Evolutionary conservation across 1,140 invertebrate species (phyloP), one percentile per base, ranked within the genome.

Genomic region (Achroia grisella): DNA sequence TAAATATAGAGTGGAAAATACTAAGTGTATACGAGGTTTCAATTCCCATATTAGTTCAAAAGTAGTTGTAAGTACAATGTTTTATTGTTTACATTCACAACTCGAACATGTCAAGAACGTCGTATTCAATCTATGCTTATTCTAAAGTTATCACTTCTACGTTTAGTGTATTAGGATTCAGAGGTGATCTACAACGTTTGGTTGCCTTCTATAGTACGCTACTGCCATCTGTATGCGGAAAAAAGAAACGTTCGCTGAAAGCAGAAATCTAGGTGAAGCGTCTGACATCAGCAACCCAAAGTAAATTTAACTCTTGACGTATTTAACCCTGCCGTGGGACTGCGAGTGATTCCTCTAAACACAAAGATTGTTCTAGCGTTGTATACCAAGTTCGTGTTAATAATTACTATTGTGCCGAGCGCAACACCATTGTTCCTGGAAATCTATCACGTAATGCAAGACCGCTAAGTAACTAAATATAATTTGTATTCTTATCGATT

Each of bases 221-320:
- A 48, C 64, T 65, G 79, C 79, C 76, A 83, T 78, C 76, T 83
- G 71, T 74, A 65, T 64, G 62, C 52, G 60, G 56, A 60, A 50
- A 60, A 72, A 68, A 58, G 66, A 72, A 78, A 66, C 65, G 51
- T 58, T 53, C 47, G 51, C 51, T 62, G 61, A 67, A 78, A 71
- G 56, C 60, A 58, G 65, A 77, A 78, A 84, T 81, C 69, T 84
- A 80, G 80, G 74, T 84, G 77, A 84, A 80, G 66, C 70, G 65
- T 81, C 80, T 84, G 78, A 84, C 76, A 82, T 84, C 77, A 84
- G 63, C 80, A 71, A 70, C 52, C 58, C 50, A 49, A 64, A 74
- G 77, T 84, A 84, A 80, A 80, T 71, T 82, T 84, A 84, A 82
- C 77, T 79, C 60, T 57, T 77, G 75, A 80, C 75, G 78, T 80